Evolutionary conservation across 2,888 invertebrate genomes (phyloP).

Genomic region (Sminthurides aquaticus): DNA sequence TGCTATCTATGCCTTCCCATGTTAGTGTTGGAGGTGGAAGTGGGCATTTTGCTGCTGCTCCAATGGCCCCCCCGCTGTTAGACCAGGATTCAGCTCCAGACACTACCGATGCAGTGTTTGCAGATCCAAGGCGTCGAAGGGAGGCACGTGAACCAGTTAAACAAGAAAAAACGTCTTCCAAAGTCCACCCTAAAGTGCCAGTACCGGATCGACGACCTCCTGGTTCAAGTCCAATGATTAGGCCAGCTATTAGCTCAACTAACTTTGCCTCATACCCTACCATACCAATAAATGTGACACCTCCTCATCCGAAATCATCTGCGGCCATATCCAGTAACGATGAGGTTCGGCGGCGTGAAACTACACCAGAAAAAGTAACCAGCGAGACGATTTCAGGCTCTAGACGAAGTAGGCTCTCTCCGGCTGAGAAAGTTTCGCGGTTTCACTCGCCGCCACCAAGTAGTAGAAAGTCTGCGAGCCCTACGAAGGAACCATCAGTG

Average conservation of each 20-base stretch:
- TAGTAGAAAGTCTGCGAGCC: background rate
- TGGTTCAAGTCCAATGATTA: background rate
- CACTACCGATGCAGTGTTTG: no score
- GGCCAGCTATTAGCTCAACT: background rate
- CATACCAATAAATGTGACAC: background rate
- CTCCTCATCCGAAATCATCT: background rate
- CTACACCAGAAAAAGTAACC: background rate
- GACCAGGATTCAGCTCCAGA: no score
- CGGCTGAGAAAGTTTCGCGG: background rate
- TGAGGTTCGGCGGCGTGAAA: background rate
- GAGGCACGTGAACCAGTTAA: background rate
- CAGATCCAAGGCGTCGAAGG: background rate
- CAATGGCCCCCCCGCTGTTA: background rate
- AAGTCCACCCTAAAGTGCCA: no score
- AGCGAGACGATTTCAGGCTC: background rate
- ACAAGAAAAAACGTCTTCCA: background rate
- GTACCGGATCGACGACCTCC: background rate
- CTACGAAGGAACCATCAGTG: background rate
- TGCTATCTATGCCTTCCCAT: slow-evolving; percentile 17
- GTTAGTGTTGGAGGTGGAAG: background rate
- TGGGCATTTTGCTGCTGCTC: background rate
- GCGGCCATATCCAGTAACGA: background rate
- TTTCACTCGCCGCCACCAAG: background rate
- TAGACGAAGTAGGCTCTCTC: background rate
- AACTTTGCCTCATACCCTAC: background rate